Percentiles rank a stretch among this genome's conserved stretches.
Evolutionary conservation across 2,888 invertebrate genomes (phyloP).

Genomic region (Morpho deidamia): DNA sequence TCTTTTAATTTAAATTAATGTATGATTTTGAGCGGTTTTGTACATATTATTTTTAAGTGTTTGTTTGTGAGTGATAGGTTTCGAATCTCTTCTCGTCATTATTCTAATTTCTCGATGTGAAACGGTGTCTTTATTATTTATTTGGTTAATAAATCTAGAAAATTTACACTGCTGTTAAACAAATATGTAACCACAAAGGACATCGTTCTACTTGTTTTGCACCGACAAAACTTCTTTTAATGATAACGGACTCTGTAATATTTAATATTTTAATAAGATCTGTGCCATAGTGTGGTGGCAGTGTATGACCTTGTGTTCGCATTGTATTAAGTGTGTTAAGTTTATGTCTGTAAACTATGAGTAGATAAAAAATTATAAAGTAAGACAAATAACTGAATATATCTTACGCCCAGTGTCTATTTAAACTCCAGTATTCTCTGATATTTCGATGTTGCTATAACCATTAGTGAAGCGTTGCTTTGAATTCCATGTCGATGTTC

Average conservation of each 20-base stretch:
- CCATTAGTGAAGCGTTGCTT: constrained; percentile 36
- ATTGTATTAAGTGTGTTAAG: constrained; percentile 61
- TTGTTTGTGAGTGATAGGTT: constrained; percentile 71
- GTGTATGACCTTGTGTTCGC: constrained; percentile 62
- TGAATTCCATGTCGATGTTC: constrained; percentile 46
- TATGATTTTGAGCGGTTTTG: constrained; percentile 67
- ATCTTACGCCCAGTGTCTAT: constrained; percentile 40
- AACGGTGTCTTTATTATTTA: constrained; percentile 25
- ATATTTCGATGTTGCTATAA: constrained; percentile 35
- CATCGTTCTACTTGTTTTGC: neutral
- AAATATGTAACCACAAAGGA: neutral
- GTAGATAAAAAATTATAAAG: constrained; percentile 56
- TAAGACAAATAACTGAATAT: constrained; percentile 49
- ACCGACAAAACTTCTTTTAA: constrained; percentile 1
- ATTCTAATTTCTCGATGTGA: constrained; percentile 45
- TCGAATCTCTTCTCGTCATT: constrained; percentile 69
- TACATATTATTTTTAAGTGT: constrained; percentile 76
- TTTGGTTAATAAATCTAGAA: constrained; percentile 2
- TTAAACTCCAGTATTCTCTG: constrained; percentile 32
- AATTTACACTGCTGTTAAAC: neutral
- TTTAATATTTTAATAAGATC: constrained; percentile 58
- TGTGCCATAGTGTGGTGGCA: constrained; percentile 75
- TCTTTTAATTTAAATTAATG: constrained; percentile 46
- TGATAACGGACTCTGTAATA: constrained; percentile 49
- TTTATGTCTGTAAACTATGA: constrained; percentile 63